phyloP scores from a whole-genome alignment of 2,888 invertebrate genomes.

The Gryllus longicercus region DNA sequence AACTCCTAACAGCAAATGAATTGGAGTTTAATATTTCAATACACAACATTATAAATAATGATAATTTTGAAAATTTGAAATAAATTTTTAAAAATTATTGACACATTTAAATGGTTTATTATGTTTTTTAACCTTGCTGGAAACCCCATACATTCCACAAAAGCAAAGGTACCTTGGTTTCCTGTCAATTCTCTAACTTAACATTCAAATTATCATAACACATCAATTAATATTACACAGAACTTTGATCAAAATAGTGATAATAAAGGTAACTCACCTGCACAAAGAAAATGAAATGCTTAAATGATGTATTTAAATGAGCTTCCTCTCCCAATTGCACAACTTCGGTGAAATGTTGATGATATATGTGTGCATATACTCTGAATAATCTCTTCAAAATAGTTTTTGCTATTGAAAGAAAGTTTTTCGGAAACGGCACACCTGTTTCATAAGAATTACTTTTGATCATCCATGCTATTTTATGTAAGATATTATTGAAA shows the following conservation, averaged over 20 bases:
- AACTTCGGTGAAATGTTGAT: slow-evolving; percentile 97
- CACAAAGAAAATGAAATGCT: slow-evolving; percentile 98
- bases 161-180: too few relatives aligned
- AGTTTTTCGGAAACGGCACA: slow-evolving; percentile 97
- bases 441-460: slow-evolving; percentile 53
- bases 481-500: too few relatives aligned
- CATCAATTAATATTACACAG: background rate
- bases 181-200: too few relatives aligned
- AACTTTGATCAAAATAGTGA: background rate
- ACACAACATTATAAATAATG: too few relatives aligned
- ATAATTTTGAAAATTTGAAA: too few relatives aligned
- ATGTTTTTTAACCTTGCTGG: too few relatives aligned
- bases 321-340: slow-evolving; percentile 97
- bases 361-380: slow-evolving; percentile 99
- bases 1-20: too few relatives aligned
- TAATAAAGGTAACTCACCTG: slow-evolving; percentile 56
- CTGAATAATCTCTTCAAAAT: slow-evolving; percentile 96
- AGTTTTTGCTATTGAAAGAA: slow-evolving; percentile 93
- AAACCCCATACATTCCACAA: too few relatives aligned
- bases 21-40: too few relatives aligned
- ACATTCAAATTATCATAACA: background rate
- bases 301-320: slow-evolving; percentile 98
- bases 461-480: background rate
- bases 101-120: too few relatives aligned
- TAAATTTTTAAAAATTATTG: too few relatives aligned